Base-by-base conservation (phyloP, 92 coral and sea anemone species). In the Zoanthus sansibaricus region DNA sequence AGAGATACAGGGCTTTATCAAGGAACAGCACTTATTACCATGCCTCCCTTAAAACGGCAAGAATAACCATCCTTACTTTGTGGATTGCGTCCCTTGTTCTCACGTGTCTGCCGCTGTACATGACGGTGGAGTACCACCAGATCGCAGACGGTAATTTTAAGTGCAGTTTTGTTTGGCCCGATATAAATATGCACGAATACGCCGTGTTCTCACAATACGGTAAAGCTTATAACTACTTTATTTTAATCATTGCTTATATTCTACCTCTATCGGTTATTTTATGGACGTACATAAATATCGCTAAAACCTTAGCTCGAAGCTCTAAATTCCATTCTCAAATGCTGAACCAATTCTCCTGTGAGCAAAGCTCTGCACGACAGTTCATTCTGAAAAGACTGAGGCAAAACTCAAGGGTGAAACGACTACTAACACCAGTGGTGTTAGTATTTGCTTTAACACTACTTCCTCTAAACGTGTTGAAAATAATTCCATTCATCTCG, bases 1-100 rank as follows among this genome's bases (percentile, higher is more conserved):
- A 93, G 59, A 91, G 98, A 49, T 93, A 93, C 91, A 54, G 86
- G 51, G 93, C 93, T 1, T 88, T 94, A 31, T 92, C 92, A 10
- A 70, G 94, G 17, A 91, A 84, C 14, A 70, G 71, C 45, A 68
- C 89, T 10, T 44, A 18, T 51, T 48, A 80, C n/a, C 89, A 32
- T 5, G 21, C 86, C 66, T 88, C 90, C 30, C 92, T 92, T 45
- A 90, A 72, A 61, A 78, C 89, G 33, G 94, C 94, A 18, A 86
- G 97, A 25, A 15, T 75, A 71, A 85, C 83, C n/a, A 83, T 90
- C 33, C 70, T 83, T 5, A 14, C 78, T 7, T 45, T 94, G 52
- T 94, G 97, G 97, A 7, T 91, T 9, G 46, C 71, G 2, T 83
- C 98, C 3, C 89, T 94, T 32, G 49, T 91, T 10, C 72, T 89